phyloP scores from a whole-genome alignment of 2,113 vertebrate species.

The Mustela lutreola region DNA sequence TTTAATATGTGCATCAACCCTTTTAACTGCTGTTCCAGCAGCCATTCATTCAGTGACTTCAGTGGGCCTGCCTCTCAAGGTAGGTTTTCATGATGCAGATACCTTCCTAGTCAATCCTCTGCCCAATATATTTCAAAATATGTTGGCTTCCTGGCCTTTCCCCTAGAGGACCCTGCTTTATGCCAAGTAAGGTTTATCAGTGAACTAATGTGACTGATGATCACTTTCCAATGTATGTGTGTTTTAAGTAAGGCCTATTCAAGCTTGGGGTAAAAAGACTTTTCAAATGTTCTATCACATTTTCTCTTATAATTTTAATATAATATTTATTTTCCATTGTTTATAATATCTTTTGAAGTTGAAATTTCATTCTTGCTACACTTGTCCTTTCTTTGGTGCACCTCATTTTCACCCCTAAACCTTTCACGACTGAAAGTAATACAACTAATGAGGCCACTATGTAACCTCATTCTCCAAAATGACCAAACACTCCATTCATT shows the following conservation, averaged over 20 bases:
- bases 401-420: background rate
- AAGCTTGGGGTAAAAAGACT: background rate
- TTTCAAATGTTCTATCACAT: background rate
- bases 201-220: background rate
- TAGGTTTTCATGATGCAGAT: background rate
- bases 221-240: background rate
- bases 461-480: background rate
- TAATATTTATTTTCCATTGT: background rate
- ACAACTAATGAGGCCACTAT: too few relatives aligned
- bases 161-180: background rate
- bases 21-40: background rate
- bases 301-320: background rate
- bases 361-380: constrained; percentile 1
- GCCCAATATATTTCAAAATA: background rate
- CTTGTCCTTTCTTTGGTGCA: background rate
- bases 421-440: background rate
- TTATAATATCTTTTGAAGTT: constrained; percentile 25
- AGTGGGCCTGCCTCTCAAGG: background rate
- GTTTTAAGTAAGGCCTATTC: background rate
- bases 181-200: background rate
- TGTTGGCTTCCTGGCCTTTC: background rate
- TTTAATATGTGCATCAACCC: background rate
- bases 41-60: background rate
- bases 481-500: background rate
- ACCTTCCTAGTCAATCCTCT: background rate